Base-by-base conservation (phyloP, 2,113 vertebrate genomes). In the Corythoichthys intestinalis region DNA sequence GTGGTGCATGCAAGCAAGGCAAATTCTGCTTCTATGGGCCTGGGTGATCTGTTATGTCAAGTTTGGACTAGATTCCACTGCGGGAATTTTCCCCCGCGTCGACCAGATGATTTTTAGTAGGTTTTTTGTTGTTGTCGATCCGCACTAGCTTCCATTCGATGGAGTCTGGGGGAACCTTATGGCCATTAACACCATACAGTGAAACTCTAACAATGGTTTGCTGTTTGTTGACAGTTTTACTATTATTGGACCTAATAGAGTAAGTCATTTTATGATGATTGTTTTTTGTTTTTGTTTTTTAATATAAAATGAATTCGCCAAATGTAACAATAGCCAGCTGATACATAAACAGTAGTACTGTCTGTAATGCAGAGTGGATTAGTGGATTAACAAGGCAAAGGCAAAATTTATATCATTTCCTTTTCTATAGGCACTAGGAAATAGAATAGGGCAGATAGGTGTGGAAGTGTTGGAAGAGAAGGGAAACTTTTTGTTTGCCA, bases 141-240 rank as follows among this genome's bases (percentile, higher is more conserved):
- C 60, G 28, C 10, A 62, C 39, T 62, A 60, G 37, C 58, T 17
- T 44, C 39, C n/a, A 46, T 46, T 62, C 20, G 20, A 49, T 70
- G 63, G 60, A 54, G 53, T 12, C 8, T 37, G 54, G 38, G 59
- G 46, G 70, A 84, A 71, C 76, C 78, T 71, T 71, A 77, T 78
- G 80, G 77, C 48, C 73, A 67, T 11, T 6, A 65, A 53, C 65
- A 70, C 49, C 67, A 75, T 37, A 77, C 73, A 61, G 58, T 46
- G 52, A 3, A 65, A 58, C 62, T 39, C 6, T 47, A 63, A 59
- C 28, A 62, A 62, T 44, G n/a, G 3, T 62, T 62, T 44, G 60
- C 20, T 62, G 39, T 62, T 62, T 62, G 60, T 46, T 62, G 39
- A 62, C 60, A 20, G 12, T 62, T 17, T 62, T 61, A 38, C 59